Evolutionary conservation across 1,140 invertebrate genomes (phyloP), one percentile per base, ranked within the genome.

Genomic region (Drosophila baimaii): DNA sequence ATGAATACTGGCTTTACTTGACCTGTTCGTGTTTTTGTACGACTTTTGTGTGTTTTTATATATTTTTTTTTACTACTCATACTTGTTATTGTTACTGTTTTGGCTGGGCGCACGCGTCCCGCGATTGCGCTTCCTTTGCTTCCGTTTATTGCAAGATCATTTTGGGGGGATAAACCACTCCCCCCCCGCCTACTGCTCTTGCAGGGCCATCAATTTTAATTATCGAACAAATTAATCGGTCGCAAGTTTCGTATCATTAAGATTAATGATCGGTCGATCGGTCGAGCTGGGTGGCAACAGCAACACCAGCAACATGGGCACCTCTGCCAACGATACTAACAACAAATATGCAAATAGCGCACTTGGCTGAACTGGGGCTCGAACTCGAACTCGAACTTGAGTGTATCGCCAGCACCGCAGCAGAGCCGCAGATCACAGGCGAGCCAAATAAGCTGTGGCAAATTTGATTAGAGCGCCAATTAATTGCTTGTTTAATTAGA

Each of bases 221-320:
- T 89, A 89, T 89, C 80, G 80, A 72, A 78, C 84, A 89, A 81
- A 89, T 89, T 88, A 88, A 88, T 88, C 84, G 83, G 84, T 89
- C 84, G 73, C 84, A 84, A 78, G 63, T 83, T 75, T 89, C 77
- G 80, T 83, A 89, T 89, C 84, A 89, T 89, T 89, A 89, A 89
- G 84, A 89, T 89, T 89, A 89, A 89, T 89, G 84, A 89, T 80
- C 49, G 49, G 27, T 21, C 17, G 49, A 57, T 47, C 66, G 76
- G 44, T 65, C 83, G 41, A 63, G 76, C 61, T 88, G 83, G 81
- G 79, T 86, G 83, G 79, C 83, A 82, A 76, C 65, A 57, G 41
- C 62, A 64, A 78, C 39, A 47, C 23, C 71, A 65, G 44, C 64
- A 37, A 35, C 25, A 12, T n/a, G 31, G 17, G 33, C 21, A 29